A percentile compares a stretch with the other conserved stretches of the same genome.
phyloP scores from a whole-genome alignment of 2,113 vertebrate species.

The Poecilia latipinna region DNA sequence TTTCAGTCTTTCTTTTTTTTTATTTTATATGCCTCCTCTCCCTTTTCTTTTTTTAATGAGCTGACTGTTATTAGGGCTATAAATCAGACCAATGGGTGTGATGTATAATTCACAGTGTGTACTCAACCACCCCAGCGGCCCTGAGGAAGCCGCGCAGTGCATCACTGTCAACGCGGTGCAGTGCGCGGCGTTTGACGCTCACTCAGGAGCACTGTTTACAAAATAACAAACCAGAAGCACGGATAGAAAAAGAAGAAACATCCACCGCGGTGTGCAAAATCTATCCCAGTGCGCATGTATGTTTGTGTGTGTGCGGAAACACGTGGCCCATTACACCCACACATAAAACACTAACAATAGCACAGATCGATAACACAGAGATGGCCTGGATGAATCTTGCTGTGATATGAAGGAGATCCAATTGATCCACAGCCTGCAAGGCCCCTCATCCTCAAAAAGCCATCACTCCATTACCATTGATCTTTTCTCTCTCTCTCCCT shows the following conservation, averaged over 20 bases:
- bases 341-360: slow-evolving; percentile 83
- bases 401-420: slow-evolving; percentile 85
- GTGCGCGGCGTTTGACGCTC: slow-evolving; percentile 48
- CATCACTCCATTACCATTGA: slow-evolving; percentile 96
- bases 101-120: slow-evolving; percentile 99
- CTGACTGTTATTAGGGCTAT: slow-evolving; percentile 99
- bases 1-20: slow-evolving; percentile 76
- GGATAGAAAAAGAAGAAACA: slow-evolving; percentile 37
- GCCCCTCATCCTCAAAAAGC: slow-evolving; percentile 90
- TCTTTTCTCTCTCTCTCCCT: slow-evolving; percentile 61
- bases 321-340: slow-evolving; percentile 62
- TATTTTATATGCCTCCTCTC: slow-evolving; percentile 77
- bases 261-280: background rate
- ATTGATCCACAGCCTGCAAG: slow-evolving; percentile 91
- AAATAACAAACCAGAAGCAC: slow-evolving; percentile 31
- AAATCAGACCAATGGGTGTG: slow-evolving; percentile 97
- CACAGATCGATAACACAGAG: slow-evolving; percentile 86
- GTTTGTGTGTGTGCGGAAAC: slow-evolving; percentile 45
- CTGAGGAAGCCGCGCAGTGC: slow-evolving; percentile 94
- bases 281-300: slow-evolving; percentile 42
- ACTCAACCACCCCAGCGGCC: slow-evolving; percentile 94
- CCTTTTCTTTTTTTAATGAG: slow-evolving; percentile 96
- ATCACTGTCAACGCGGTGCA: slow-evolving; percentile 89
- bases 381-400: slow-evolving; percentile 79
- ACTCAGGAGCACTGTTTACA: slow-evolving; percentile 1